These are phyloP conservation scores for Meteorus sp. DNA, from an alignment of 1,140 invertebrate genomes.

Conservation along the genomic window DNA sequence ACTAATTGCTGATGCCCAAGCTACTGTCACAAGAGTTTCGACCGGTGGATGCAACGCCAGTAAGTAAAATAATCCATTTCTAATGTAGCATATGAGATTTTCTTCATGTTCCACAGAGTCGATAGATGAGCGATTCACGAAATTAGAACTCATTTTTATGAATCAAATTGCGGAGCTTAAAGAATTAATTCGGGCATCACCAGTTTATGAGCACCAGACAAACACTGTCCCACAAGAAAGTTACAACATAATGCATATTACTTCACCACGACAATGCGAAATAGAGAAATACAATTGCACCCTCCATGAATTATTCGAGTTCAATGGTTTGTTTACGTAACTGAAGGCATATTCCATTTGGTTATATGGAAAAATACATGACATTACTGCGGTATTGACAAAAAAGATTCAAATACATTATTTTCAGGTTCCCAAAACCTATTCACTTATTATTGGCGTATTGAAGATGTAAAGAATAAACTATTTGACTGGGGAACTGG, in stretches of 20 bases:
- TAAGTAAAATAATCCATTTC: slow-evolving; percentile 39
- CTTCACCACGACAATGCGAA: too few species aligned
- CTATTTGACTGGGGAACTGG: slow-evolving; percentile 49
- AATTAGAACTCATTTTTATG: background rate
- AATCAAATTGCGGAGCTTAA: background rate
- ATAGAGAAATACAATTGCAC: too few species aligned
- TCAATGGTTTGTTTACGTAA: too few species aligned
- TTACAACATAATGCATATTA: too few species aligned
- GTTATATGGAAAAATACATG: too few species aligned
- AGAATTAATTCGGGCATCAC: background rate
- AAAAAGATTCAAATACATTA: background rate
- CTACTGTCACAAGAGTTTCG: slow-evolving; percentile 54
- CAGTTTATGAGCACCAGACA: too few species aligned
- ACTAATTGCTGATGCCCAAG: slow-evolving; percentile 54
- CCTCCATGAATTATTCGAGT: too few species aligned
- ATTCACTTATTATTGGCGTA: slow-evolving; percentile 58
- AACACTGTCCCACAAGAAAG: too few species aligned
- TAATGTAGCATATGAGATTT: too few species aligned
- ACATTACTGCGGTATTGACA: too few species aligned
- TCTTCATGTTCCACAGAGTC: background rate
- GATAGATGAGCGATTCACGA: background rate
- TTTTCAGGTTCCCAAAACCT: slow-evolving; percentile 26
- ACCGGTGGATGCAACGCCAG: slow-evolving; percentile 56
- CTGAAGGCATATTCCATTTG: too few species aligned
- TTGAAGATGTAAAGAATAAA: slow-evolving; percentile 48